Evolutionary conservation across 2,888 invertebrate species (phyloP), one percentile per base, ranked within the genome.

Genomic region (Mesorhabditis belari): DNA sequence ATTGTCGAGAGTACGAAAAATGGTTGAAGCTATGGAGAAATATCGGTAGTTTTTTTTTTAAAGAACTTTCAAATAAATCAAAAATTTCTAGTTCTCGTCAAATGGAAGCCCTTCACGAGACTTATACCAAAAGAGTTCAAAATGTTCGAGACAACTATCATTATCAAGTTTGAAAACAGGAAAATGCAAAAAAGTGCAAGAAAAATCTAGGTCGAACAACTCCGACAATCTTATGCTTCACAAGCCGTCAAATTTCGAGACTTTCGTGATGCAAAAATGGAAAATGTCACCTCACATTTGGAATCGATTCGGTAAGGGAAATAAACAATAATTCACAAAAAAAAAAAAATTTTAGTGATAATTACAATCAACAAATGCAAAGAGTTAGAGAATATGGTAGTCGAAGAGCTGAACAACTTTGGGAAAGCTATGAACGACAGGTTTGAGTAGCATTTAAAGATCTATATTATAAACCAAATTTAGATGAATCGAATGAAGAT

Each of bases 401-500:
- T 2, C 80, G 82, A 62, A 82, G 92, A 81, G 84, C 93, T 70
- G 89, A 90, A 61, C 86, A 90, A 2, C 85, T 93, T 77, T 86
- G 89, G 80, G 92, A 92, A 82, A 92, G 92, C 83, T 94, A 94
- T 83, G 88, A 88, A 80, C 91, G 92, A 83, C 92, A 93, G 88
- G 91, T 69, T 24, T 25, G 19, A 23, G 23, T 90, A 17, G n/a
- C 12, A 17, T 23, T 5, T 3, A 4, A 4, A 12, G 21, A 6
- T 57, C 25, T 3, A 25, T 19, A 29, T 23, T 6, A 58, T 5
- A 49, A 25, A 23, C 24, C 19, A 19, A 19, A 58, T 65, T 25
- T 51, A 71, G 67, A 70, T 79, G 55, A 80, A 77, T 55, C 66
- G 80, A 57, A 70, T 81, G 68, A 70, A 79, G 25, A 74, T 77